Conservation (phyloP, 2,888 invertebrate genomes). For the Macaria liturata region DNA sequence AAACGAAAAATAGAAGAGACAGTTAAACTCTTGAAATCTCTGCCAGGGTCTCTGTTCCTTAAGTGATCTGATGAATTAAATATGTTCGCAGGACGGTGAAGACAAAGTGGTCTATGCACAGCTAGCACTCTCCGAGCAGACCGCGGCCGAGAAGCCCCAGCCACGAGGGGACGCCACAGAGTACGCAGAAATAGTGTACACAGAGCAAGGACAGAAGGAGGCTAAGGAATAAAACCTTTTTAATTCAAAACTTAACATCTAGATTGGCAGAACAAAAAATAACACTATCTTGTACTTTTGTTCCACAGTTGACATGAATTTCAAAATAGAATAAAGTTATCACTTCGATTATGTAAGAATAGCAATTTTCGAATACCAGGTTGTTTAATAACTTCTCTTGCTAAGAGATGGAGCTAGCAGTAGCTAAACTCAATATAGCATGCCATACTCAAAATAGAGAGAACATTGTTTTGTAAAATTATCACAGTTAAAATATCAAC, state of each 20-base stretch:
- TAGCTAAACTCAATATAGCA: too few species aligned
- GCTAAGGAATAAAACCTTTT: constrained; percentile 53
- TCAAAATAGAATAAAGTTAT: background rate
- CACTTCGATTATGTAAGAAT: background rate
- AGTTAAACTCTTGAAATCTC: background rate
- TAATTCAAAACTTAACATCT: background rate
- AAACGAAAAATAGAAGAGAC: background rate
- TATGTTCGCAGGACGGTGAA: constrained; percentile 61
- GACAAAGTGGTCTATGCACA: constrained; percentile 89
- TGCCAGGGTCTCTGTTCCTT: background rate
- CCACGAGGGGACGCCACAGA: constrained; percentile 77
- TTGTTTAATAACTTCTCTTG: background rate
- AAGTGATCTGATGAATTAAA: background rate
- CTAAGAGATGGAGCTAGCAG: too few species aligned
- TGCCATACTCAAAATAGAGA: too few species aligned
- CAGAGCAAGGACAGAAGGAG: constrained; percentile 77
- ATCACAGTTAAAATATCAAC: too few species aligned
- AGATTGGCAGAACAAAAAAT: too few species aligned
- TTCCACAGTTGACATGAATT: background rate
- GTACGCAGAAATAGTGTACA: constrained; percentile 93
- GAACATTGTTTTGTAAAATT: too few species aligned
- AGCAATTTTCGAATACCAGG: background rate
- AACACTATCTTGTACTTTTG: background rate
- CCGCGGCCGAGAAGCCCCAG: constrained; percentile 60
- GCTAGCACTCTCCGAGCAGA: constrained; percentile 82